Base-by-base conservation (phyloP, 1,140 invertebrate species). In the Drosophila setifemur region DNA sequence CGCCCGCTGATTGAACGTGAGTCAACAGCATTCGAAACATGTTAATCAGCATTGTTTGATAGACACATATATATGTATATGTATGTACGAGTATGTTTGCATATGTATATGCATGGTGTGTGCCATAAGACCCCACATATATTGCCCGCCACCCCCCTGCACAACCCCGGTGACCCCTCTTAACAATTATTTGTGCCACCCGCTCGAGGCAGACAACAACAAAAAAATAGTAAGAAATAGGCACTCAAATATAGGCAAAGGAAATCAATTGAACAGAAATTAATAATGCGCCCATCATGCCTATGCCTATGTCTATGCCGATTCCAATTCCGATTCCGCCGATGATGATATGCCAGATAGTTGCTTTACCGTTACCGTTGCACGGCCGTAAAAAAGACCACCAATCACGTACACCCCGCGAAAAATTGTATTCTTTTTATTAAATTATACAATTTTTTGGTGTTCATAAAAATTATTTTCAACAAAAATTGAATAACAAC, bases 221-320 rank as follows among this genome's bases (percentile, higher is more conserved):
- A n/a, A n/a, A n/a, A n/a, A n/a, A n/a, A n/a, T n/a, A 11, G 21
- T 21, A 33, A 55, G 28, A 35, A 60, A 11, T 29, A 21, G 57
- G 53, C 42, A 19, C 23, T 60, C 57, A 31, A 60, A 43, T 31
- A 64, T 63, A 35, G 61, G 25, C 45, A 64, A 49, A 40, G 61
- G 61, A 66, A 66, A 49, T 49, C 58, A 66, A 66, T 61, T 64
- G 61, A 66, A 66, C 61, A 66, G 48, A 66, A 66, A 66, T 66
- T 66, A 40, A 66, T 66, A 66, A 66, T 64, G 61, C 25, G 60
- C 55, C 55, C 37, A 45, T 45, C 37, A 45, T 45, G 29, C 58
- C 31, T 29, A 60, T 60, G 53, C 58, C 23, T 28, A 58, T 58
- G 52, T 11, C 31, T 1, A 48, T 33, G 47, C 39, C 35, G 18